Percentiles rank a stretch among this genome's conserved stretches.
These are phyloP conservation scores for Spongia lamella DNA, from an alignment of 37 sponge, comb jelly and placozoan genomes.

Conservation along the genomic window DNA sequence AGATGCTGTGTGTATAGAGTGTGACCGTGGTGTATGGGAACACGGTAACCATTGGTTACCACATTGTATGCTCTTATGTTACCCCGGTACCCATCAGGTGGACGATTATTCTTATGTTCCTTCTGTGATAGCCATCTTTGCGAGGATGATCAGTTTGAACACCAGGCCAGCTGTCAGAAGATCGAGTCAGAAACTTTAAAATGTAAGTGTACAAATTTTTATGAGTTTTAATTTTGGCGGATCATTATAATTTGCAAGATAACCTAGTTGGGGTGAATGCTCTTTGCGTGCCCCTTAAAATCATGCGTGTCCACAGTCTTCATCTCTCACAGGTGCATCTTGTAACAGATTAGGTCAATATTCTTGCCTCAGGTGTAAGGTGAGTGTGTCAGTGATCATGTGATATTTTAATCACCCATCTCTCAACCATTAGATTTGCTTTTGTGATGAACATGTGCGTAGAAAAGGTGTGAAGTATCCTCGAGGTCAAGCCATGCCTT, in stretches of 20 bases:
- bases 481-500: slow-evolving; percentile 71
- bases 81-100: slow-evolving; percentile 58
- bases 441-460: slow-evolving; percentile 94
- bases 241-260: no score
- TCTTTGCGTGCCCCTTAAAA: no score
- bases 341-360: slow-evolving; percentile 93
- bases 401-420: background rate
- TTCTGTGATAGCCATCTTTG: slow-evolving; percentile 87
- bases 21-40: slow-evolving; percentile 91
- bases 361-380: slow-evolving; percentile 92
- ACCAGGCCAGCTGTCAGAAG: slow-evolving; percentile 98
- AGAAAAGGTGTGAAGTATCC: slow-evolving; percentile 92
- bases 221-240: no score
- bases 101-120: slow-evolving; percentile 89
- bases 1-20: slow-evolving; percentile 85
- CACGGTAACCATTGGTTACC: slow-evolving; percentile 78
- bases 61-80: slow-evolving; percentile 94
- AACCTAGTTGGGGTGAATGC: no score
- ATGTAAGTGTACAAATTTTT: slow-evolving; percentile 54
- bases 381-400: background rate
- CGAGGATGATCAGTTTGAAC: slow-evolving; percentile 99
- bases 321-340: slow-evolving; percentile 80
- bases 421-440: slow-evolving; percentile 54
- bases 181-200: slow-evolving; percentile 84
- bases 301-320: no score